Evolutionary conservation across 2,797 vertebrate genomes (phyloP).

Genomic region (Paratrypauchen microcephalus): DNA sequence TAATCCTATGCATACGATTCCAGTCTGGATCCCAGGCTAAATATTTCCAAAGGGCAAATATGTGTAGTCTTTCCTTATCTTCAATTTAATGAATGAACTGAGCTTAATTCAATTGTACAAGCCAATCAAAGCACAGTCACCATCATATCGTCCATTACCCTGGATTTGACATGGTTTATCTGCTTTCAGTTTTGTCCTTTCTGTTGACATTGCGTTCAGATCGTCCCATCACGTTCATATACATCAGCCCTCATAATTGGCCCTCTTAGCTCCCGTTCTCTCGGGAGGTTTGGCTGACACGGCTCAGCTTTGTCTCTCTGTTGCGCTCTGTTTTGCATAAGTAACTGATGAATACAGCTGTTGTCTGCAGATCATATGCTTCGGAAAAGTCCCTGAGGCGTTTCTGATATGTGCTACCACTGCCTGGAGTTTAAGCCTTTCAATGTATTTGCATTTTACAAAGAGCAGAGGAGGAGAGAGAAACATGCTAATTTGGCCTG

Average conservation of each 20-base stretch:
- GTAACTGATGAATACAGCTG: conserved; percentile 47
- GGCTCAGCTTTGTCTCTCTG: conserved; percentile 17
- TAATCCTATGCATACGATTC: no score
- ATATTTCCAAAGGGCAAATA: no score
- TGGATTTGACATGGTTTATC: neutral
- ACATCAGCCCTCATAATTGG: conserved; percentile 28
- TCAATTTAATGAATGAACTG: neutral
- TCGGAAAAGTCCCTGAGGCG: conserved; percentile 19
- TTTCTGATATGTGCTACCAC: conserved; percentile 19
- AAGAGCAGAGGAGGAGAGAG: conserved; percentile 16
- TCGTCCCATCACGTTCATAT: conserved; percentile 23
- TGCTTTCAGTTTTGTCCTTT: neutral
- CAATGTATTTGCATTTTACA: conserved; percentile 24
- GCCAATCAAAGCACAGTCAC: neutral
- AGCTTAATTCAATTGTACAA: neutral
- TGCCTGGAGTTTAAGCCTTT: conserved; percentile 8
- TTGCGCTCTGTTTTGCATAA: conserved; percentile 33
- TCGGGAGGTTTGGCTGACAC: conserved; percentile 20
- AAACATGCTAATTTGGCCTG: conserved; percentile 12
- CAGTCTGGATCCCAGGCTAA: no score
- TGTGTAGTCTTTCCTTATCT: no score
- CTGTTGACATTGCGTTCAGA: conserved; percentile 2
- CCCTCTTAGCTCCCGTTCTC: conserved; percentile 26
- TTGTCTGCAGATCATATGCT: conserved; percentile 18
- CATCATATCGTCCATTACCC: neutral